Base-by-base conservation (phyloP, 2,797 vertebrate genomes). In the Gymnothorax reevesii region DNA sequence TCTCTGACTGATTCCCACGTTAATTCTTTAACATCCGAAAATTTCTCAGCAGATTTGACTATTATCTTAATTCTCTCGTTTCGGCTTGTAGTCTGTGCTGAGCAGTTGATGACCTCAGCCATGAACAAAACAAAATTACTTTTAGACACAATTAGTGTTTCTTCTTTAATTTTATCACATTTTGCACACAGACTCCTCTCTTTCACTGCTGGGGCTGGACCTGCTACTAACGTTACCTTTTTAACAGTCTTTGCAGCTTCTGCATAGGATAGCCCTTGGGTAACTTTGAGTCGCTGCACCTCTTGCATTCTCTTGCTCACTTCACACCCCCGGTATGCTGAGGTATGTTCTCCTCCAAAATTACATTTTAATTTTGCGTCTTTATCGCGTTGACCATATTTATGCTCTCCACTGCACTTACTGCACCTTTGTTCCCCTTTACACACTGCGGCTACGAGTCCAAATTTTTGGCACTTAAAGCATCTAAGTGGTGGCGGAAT, bases 1-100 rank as follows among this genome's bases (percentile, higher is more conserved):
- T 79, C 73, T 71, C 52, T 69, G 49, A 84, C 54, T 84, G 84
- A 54, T 55, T 87, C 62, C 66, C 64, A 85, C 69, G 2, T 64
- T 3, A 64, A 22, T 64, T 22, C 60, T 22, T 12, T 64, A 3
- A 64, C 60, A 64, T 12, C 60, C 60, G 3, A 64, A 1, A 12
- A 22, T 64, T 12, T 64, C 22, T 64, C 22, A 64, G 10, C 60
- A 22, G 10, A 12, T 64, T 64, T 64, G 10, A 64, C 60, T 64
- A 22, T 64, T 1, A 64, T 12, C 60, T 42, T 42, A 42, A 42
- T 42, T 42, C 33, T 42, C 33, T 42, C 33, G 1, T 1, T 42
- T 42, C 33, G 33, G 33, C 33, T 42, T 42, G 33, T 42, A 1
- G 33, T 42, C 33, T 42, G 33, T 42, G 33, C 33, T 42, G 33